A percentile compares a stretch with the other conserved stretches of the same genome.
phyloP scores from a whole-genome alignment of 2,888 invertebrate species.

The Sinentomon sp. region DNA sequence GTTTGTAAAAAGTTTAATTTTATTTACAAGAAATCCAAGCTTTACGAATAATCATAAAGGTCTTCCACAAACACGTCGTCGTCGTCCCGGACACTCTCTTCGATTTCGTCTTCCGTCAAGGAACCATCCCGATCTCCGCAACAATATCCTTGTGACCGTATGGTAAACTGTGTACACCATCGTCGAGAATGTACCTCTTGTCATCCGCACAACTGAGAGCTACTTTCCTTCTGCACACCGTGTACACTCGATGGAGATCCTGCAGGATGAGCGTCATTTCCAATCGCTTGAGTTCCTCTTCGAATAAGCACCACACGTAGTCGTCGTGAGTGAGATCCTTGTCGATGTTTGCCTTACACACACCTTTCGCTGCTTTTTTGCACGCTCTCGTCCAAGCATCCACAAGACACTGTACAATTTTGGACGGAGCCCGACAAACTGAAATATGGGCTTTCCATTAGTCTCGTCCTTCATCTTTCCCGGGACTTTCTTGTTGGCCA shows the following conservation, averaged over 20 bases:
- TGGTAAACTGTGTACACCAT: slow-evolving; percentile 1
- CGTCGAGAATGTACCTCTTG: slow-evolving; percentile 1
- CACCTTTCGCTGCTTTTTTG: slow-evolving; percentile 2
- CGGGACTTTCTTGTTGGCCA: slow-evolving; percentile 16
- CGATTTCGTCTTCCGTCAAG: no score
- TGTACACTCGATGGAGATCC: slow-evolving; percentile 1
- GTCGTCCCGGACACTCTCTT: no score
- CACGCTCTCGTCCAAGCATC: no score
- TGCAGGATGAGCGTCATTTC: neutral
- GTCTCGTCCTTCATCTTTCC: slow-evolving; percentile 18
- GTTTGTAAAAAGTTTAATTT: no score
- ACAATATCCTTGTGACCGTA: slow-evolving; percentile 1
- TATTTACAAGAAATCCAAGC: no score
- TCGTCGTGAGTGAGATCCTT: neutral
- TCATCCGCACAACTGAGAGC: neutral
- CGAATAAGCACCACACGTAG: neutral
- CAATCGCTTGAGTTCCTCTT: neutral
- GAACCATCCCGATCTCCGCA: no score
- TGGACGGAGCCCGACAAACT: slow-evolving; percentile 13
- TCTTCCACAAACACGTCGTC: no score
- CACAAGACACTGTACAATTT: neutral
- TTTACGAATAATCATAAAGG: no score
- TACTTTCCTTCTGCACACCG: neutral
- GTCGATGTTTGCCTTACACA: neutral
- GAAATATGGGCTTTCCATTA: slow-evolving; percentile 13